phyloP scores from a whole-genome alignment of 2,797 vertebrate genomes.

The Girardinus metallicus region DNA sequence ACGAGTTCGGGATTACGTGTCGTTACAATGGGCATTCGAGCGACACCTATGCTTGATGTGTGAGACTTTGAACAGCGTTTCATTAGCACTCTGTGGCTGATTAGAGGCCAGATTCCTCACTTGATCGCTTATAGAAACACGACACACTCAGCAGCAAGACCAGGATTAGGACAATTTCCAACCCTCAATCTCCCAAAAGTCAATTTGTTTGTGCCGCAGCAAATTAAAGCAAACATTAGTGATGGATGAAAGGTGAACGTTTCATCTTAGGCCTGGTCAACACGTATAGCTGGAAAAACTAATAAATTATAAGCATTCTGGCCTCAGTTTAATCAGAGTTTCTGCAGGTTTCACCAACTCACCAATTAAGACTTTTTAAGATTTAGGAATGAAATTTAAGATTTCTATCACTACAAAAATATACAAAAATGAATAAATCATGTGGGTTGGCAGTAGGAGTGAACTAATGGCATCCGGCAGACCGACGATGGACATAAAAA shows the following conservation, averaged over 20 bases:
- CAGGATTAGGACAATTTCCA: slow-evolving; percentile 35
- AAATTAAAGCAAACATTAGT: slow-evolving; percentile 9
- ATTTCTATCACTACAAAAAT: too few species aligned
- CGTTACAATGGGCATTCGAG: slow-evolving; percentile 43
- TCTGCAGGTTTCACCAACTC: too few species aligned
- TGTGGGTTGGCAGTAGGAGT: too few species aligned
- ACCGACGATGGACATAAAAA: too few species aligned
- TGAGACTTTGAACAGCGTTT: slow-evolving; percentile 22
- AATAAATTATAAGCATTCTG: too few species aligned
- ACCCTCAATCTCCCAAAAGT: slow-evolving; percentile 31
- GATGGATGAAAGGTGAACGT: slow-evolving; percentile 17
- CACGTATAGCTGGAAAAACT: too few species aligned
- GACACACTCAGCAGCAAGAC: slow-evolving; percentile 22
- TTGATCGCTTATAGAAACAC: slow-evolving; percentile 33
- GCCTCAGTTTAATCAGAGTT: too few species aligned
- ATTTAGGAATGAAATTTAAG: too few species aligned
- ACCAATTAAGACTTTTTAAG: too few species aligned
- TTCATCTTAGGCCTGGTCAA: slow-evolving; percentile 4
- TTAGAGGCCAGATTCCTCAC: slow-evolving; percentile 16
- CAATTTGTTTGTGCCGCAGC: slow-evolving; percentile 44
- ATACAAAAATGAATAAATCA: too few species aligned
- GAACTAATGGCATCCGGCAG: too few species aligned
- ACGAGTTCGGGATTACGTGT: slow-evolving; percentile 45
- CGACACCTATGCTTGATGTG: slow-evolving; percentile 14
- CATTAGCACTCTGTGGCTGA: slow-evolving; percentile 24